Evolutionary conservation across 2,113 vertebrate species (phyloP).

Genomic region (Gobius niger): DNA sequence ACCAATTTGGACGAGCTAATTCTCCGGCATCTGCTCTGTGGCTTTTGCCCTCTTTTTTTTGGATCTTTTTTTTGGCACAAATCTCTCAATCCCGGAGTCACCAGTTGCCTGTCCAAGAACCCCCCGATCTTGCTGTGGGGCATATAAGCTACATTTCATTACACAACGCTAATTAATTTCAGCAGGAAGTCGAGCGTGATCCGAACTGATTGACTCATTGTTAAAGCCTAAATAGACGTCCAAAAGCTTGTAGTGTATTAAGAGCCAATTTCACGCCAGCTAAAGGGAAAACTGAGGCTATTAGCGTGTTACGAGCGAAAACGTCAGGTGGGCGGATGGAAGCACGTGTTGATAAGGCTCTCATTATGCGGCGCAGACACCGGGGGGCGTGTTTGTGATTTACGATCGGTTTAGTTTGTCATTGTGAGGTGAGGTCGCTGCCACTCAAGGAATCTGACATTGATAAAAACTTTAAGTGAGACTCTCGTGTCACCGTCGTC

Average conservation of each 20-base stretch:
- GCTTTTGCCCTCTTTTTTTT: conserved; percentile 42
- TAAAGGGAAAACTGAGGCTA: conserved; percentile 28
- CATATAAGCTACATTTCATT: conserved; percentile 49
- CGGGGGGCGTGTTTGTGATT: conserved; percentile 38
- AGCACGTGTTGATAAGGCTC: conserved; percentile 45
- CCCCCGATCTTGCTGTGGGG: conserved; percentile 16
- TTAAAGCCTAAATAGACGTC: conserved; percentile 51
- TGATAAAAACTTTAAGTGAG: background rate
- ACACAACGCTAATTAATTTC: conserved; percentile 67
- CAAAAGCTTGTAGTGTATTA: conserved; percentile 23
- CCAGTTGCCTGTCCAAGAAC: conserved; percentile 10
- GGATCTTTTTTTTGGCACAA: conserved; percentile 31
- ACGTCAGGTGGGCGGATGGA: conserved; percentile 47
- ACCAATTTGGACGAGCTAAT: conserved; percentile 47
- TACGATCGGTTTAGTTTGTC: background rate
- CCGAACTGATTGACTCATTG: conserved; percentile 61
- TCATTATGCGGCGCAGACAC: conserved; percentile 42
- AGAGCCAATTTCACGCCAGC: conserved; percentile 63
- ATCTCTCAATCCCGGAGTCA: conserved; percentile 26
- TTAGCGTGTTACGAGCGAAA: conserved; percentile 38
- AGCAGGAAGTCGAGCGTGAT: conserved; percentile 49
- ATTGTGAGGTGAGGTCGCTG: background rate
- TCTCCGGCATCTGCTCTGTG: conserved; percentile 43
- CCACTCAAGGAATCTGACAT: background rate
- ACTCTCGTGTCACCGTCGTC: no score